Conservation (phyloP, 2,113 vertebrate genomes). For the Miniopterus natalensis region DNA sequence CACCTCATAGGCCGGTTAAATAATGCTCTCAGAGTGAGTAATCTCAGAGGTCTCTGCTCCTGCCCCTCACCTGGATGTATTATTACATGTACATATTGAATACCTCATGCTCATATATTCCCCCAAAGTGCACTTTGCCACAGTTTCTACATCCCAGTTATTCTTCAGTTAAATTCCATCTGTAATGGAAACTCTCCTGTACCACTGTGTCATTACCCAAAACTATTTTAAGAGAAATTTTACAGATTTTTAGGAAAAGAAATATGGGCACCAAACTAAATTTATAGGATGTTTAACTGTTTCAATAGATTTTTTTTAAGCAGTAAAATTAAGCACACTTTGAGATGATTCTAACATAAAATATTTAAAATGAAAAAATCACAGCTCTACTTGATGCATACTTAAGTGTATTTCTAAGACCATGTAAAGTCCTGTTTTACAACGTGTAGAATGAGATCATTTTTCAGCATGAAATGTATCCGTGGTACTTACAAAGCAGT, state of each 20-base stretch:
- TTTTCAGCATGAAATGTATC: conserved; percentile 43
- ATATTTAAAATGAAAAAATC: background rate
- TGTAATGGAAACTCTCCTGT: background rate
- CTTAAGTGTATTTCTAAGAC: conserved; percentile 5
- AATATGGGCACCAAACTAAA: background rate
- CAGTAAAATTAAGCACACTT: background rate
- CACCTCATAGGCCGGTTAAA: background rate
- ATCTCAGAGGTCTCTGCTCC: background rate
- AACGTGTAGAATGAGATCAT: background rate
- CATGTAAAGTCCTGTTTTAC: background rate
- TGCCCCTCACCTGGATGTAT: background rate
- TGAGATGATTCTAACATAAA: conserved; percentile 27
- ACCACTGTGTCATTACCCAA: background rate
- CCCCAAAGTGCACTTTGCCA: background rate
- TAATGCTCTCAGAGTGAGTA: background rate
- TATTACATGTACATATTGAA: background rate
- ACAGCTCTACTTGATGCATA: background rate
- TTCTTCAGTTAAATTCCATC: background rate
- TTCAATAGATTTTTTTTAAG: conserved; percentile 2
- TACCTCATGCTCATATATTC: background rate
- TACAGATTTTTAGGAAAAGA: background rate
- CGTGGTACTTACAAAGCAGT: conserved; percentile 90
- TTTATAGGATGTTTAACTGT: background rate
- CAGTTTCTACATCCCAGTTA: background rate
- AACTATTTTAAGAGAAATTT: background rate